Conservation (phyloP, 2,113 vertebrate species). For the Ochotona princeps region DNA sequence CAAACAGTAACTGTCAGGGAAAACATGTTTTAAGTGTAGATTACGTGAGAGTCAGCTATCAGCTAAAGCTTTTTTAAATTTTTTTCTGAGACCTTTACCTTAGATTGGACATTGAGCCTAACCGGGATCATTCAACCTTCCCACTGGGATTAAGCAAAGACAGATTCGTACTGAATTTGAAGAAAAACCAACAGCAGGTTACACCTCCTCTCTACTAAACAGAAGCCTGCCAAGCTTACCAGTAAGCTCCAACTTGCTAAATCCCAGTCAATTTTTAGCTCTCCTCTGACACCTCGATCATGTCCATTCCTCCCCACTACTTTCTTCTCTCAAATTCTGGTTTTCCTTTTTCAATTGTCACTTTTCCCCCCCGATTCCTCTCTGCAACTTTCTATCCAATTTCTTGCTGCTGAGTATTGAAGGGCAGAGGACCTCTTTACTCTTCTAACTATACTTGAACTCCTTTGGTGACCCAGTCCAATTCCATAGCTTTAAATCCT, state of each 20-base stretch:
- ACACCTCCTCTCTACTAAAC: neutral
- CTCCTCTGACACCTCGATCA: neutral
- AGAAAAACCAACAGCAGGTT: neutral
- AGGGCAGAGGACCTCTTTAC: neutral
- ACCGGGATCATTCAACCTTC: rapidly evolving
- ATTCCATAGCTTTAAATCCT: neutral
- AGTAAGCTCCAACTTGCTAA: neutral
- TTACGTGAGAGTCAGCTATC: neutral
- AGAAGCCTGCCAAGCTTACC: neutral
- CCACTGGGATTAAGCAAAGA: neutral
- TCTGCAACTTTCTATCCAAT: neutral
- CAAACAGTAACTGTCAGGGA: neutral
- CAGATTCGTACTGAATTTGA: neutral
- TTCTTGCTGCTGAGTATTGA: neutral
- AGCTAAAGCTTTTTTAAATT: neutral
- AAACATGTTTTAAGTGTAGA: neutral
- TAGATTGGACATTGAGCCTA: neutral
- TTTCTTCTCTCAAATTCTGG: neutral
- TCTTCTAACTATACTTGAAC: neutral
- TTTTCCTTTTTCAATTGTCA: neutral
- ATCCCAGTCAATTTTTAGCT: neutral
- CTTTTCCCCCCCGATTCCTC: neutral
- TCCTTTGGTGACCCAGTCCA: neutral
- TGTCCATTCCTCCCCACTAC: neutral
- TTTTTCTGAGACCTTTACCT: neutral